Percentiles rank a stretch among this genome's conserved stretches.
These are phyloP conservation scores for Styela clava DNA, from an alignment of 23 tunicate genomes.

Conservation along the genomic window DNA sequence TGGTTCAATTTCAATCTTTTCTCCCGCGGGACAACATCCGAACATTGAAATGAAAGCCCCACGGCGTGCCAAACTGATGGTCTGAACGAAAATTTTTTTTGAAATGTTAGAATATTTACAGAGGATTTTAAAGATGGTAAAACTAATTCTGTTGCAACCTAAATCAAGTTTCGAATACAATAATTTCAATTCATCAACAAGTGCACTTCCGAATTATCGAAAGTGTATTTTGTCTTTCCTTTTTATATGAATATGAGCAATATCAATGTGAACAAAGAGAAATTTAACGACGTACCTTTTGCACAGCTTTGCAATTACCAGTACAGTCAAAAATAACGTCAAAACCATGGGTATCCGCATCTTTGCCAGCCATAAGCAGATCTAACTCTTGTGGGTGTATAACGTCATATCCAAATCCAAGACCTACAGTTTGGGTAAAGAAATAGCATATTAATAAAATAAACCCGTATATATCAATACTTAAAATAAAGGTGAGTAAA, in stretches of 20 bases:
- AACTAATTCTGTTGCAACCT: too few species aligned
- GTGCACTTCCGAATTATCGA: too few species aligned
- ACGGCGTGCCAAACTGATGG: conserved; percentile 58
- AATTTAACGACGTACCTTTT: conserved; percentile 45
- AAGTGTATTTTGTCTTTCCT: too few species aligned
- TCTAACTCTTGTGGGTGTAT: conserved; percentile 70
- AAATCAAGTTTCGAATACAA: too few species aligned
- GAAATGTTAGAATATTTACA: too few species aligned
- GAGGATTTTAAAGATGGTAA: too few species aligned
- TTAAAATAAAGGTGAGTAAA: too few species aligned
- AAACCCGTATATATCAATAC: neutral
- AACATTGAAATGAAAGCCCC: conserved; percentile 64
- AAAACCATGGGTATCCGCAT: conserved; percentile 57
- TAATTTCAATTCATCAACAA: too few species aligned
- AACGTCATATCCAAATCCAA: conserved; percentile 54
- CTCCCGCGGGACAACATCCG: conserved; percentile 94
- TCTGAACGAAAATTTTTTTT: too few species aligned
- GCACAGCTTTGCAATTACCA: conserved; percentile 69
- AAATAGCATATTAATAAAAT: neutral
- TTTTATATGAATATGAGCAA: too few species aligned
- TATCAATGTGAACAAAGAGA: neutral
- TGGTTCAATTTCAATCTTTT: conserved; percentile 77
- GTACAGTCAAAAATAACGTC: conserved; percentile 83
- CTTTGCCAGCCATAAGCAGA: conserved; percentile 35
- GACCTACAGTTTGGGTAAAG: neutral